phyloP scores from a whole-genome alignment of 2,797 vertebrate species.

The Lutra lutra region DNA sequence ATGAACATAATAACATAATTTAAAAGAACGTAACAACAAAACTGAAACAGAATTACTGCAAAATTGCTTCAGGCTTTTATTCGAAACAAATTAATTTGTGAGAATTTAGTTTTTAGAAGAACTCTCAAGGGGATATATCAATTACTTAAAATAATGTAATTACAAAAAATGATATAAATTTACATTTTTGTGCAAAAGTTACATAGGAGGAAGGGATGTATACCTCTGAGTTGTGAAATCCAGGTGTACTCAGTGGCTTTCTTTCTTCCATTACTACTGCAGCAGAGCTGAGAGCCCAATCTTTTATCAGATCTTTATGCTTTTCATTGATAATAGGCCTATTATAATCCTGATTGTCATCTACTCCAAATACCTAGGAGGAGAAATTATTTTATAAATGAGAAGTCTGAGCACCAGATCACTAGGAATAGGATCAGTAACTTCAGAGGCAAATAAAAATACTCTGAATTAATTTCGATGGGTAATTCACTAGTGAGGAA shows the following conservation, averaged over 20 bases:
- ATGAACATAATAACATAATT: slow-evolving; percentile 12
- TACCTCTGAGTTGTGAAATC: slow-evolving; percentile 92
- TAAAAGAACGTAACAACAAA: slow-evolving; percentile 19
- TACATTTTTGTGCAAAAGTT: slow-evolving; percentile 77
- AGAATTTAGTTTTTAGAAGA: slow-evolving; percentile 21
- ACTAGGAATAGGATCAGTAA: slow-evolving; percentile 79
- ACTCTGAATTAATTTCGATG: background rate
- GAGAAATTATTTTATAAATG: slow-evolving; percentile 85
- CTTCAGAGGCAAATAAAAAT: slow-evolving; percentile 63
- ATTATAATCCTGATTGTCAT: slow-evolving; percentile 91
- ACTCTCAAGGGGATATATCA: background rate
- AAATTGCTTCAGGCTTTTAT: slow-evolving; percentile 7
- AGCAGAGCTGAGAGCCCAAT: slow-evolving; percentile 89
- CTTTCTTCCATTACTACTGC: slow-evolving; percentile 88
- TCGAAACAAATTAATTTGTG: background rate
- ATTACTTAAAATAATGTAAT: slow-evolving; percentile 1
- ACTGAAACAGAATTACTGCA: background rate
- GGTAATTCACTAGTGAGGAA: background rate
- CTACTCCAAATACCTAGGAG: slow-evolving; percentile 96
- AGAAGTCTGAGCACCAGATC: slow-evolving; percentile 79
- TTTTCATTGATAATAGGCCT: slow-evolving; percentile 89
- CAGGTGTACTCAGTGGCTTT: slow-evolving; percentile 88
- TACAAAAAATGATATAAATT: background rate
- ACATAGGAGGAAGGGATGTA: slow-evolving; percentile 82
- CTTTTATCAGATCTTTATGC: slow-evolving; percentile 89